Percentiles rank a stretch among this genome's conserved stretches.
These are phyloP conservation scores for Morpho helenor DNA, from an alignment of 2,888 invertebrate genomes.

Conservation along the genomic window DNA sequence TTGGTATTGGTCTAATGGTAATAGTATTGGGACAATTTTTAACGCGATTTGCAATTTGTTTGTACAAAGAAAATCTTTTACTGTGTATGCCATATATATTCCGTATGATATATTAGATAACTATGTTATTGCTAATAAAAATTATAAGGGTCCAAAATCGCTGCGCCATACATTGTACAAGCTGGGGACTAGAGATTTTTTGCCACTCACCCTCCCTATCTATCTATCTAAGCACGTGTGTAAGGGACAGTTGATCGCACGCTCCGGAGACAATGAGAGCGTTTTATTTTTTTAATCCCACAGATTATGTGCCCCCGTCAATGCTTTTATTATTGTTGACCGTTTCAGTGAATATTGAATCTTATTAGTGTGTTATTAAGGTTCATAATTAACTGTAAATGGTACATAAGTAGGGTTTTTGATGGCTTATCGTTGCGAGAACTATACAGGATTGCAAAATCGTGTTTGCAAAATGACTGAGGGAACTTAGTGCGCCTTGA, in stretches of 20 bases:
- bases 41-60: no score
- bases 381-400: conserved; percentile 3
- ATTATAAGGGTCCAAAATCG: conserved; percentile 23
- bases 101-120: no score
- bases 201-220: conserved; percentile 16
- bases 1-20: no score
- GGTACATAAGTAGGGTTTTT: neutral
- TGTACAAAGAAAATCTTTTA: no score
- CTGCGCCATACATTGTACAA: conserved; percentile 8
- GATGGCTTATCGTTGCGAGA: neutral
- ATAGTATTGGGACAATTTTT: no score
- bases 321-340: conserved; percentile 17
- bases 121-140: conserved; percentile 18
- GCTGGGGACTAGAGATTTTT: conserved; percentile 16
- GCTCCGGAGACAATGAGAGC: conserved; percentile 24
- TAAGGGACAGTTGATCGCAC: conserved; percentile 22
- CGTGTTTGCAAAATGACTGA: neutral
- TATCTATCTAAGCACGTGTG: conserved; percentile 15
- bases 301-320: conserved; percentile 27
- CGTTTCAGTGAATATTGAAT: neutral
- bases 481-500: no score
- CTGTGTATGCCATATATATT: no score
- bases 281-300: conserved; percentile 27
- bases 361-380: conserved; percentile 2
- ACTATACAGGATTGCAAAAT: neutral